A percentile compares a stretch with the other conserved stretches of the same genome.
phyloP scores from a whole-genome alignment of 2,888 invertebrate genomes.

The Chesias legatella region DNA sequence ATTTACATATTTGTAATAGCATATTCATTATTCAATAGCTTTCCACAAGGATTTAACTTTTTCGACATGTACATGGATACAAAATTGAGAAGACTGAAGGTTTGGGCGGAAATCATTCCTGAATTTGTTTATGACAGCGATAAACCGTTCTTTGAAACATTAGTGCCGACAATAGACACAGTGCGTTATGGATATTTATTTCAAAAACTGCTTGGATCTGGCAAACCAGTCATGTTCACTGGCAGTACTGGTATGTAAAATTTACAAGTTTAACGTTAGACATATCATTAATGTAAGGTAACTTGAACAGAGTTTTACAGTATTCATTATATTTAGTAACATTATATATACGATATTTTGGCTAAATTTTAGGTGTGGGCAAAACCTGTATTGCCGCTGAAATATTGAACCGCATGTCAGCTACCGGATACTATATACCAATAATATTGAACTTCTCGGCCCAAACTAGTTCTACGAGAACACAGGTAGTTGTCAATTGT shows the following conservation, averaged over 20 bases:
- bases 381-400: conserved; percentile 92
- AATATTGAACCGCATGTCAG: conserved; percentile 83
- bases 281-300: not conserved
- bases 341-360: too few relatives aligned
- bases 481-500: conserved; percentile 84
- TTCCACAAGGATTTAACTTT: conserved; percentile 84
- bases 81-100: conserved; percentile 84
- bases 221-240: conserved; percentile 92
- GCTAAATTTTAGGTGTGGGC: conserved; percentile 90
- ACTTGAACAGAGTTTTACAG: too few relatives aligned
- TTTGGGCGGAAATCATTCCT: conserved; percentile 90
- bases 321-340: too few relatives aligned
- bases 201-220: conserved; percentile 85
- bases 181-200: conserved; percentile 91
- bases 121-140: conserved; percentile 84
- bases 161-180: conserved; percentile 95
- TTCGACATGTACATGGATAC: conserved; percentile 90
- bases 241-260: conserved; percentile 86
- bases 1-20: not conserved
- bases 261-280: not conserved
- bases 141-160: conserved; percentile 91
- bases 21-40: conserved; percentile 61
- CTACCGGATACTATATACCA: conserved; percentile 83
- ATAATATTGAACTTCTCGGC: conserved; percentile 94
- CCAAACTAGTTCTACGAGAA: conserved; percentile 91